Conservation (phyloP, 2,113 vertebrate species). For the Heterocephalus glaber region DNA sequence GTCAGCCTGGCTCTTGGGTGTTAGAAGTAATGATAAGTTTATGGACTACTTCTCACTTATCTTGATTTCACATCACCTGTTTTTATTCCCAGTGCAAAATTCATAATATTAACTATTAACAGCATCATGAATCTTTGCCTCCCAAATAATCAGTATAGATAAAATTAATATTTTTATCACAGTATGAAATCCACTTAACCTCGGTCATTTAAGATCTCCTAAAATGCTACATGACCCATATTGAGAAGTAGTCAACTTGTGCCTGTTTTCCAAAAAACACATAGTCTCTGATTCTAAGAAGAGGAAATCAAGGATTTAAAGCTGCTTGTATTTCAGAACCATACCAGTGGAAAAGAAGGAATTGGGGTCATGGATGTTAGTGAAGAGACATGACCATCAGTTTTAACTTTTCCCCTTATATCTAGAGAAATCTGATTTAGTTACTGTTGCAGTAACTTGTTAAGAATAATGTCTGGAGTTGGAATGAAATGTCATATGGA, state of each 20-base stretch:
- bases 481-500: background rate
- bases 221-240: background rate
- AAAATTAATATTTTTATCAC: background rate
- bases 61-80: background rate
- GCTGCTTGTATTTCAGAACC: background rate
- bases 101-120: background rate
- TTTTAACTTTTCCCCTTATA: background rate
- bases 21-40: background rate
- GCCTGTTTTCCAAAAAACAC: background rate
- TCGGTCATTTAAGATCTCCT: background rate
- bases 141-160: background rate
- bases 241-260: background rate
- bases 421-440: background rate
- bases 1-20: background rate
- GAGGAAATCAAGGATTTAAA: background rate
- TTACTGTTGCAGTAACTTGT: background rate
- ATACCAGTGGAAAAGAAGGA: background rate
- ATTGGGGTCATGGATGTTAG: background rate
- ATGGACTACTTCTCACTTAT: background rate
- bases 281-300: background rate
- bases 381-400: background rate
- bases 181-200: background rate
- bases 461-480: background rate
- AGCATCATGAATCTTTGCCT: background rate
- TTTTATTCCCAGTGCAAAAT: constrained; percentile 16